Conservation (phyloP, 2,113 vertebrate species). For the Ceratotherium simum region DNA sequence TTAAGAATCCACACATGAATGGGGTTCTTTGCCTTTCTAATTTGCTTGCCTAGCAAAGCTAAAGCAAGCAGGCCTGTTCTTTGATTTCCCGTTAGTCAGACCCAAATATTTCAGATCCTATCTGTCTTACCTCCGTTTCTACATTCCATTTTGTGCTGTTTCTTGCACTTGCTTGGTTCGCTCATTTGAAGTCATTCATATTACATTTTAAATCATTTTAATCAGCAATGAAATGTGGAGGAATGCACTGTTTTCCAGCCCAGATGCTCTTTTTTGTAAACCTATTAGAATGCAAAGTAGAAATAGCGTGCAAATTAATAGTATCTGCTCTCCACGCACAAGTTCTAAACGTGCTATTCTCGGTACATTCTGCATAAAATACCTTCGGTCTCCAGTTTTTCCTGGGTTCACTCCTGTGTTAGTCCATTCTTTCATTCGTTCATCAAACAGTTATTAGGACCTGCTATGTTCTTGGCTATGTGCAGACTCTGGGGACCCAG, state of each 20-base stretch:
- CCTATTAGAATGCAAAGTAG: not conserved
- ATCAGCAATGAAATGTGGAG: not conserved
- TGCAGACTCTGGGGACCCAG: not conserved
- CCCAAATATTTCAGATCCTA: conserved; percentile 11
- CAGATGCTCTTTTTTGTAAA: not conserved
- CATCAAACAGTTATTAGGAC: not conserved
- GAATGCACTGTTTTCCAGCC: not conserved
- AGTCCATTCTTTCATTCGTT: not conserved
- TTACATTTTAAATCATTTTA: not conserved
- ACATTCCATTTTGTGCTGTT: not conserved
- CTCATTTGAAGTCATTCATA: not conserved
- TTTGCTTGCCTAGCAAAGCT: not conserved
- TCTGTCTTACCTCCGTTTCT: not conserved
- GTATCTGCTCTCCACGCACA: not conserved
- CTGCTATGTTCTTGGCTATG: not conserved
- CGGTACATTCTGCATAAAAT: not conserved
- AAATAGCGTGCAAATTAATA: not conserved
- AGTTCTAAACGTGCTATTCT: not conserved
- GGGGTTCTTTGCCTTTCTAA: not conserved
- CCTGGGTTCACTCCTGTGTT: too few relatives aligned
- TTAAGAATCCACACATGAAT: not conserved
- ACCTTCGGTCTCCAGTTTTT: not conserved
- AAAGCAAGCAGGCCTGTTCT: not conserved
- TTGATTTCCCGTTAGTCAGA: not conserved
- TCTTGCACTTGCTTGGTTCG: not conserved